Percentiles rank a stretch among this genome's conserved stretches.
Conservation (phyloP, 1,140 invertebrate species). For the Pseudomyrmex pallidus region DNA sequence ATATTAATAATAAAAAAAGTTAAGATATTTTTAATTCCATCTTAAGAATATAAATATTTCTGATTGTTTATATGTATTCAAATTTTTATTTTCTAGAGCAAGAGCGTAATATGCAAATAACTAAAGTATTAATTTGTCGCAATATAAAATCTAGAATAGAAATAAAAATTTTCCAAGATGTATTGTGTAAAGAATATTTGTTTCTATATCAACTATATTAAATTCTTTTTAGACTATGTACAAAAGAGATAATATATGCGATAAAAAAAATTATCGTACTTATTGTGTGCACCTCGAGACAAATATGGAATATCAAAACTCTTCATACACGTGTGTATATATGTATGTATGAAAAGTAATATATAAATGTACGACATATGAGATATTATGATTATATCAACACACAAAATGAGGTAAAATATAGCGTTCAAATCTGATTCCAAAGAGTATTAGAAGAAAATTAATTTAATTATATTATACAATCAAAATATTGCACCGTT, state of each 20-base stretch:
- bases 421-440: constrained; percentile 21
- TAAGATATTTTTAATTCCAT: constrained; percentile 6
- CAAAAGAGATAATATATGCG: not conserved
- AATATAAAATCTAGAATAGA: not conserved
- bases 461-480: constrained; percentile 14
- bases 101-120: not conserved
- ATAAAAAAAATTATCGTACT: constrained; percentile 10
- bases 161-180: constrained; percentile 21
- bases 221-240: not conserved
- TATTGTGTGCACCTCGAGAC: constrained; percentile 34
- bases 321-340: not conserved
- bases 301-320: not conserved
- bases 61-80: not conserved
- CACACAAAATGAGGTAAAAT: constrained; percentile 10
- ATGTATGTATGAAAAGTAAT: too few species aligned
- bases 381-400: constrained; percentile 4
- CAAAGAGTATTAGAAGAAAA: constrained; percentile 23
- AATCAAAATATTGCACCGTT: constrained; percentile 6
- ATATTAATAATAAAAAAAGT: constrained; percentile 22
- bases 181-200: not conserved
- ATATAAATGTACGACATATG: not conserved
- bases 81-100: constrained; percentile 7
- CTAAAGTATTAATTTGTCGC: constrained; percentile 6
- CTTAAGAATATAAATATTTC: constrained; percentile 1
- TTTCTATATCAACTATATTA: not conserved